Percentiles rank a stretch among this genome's conserved stretches.
Evolutionary conservation across 64 coral and sea anemone genomes (phyloP).

Genomic region (Platygyra sinensis): DNA sequence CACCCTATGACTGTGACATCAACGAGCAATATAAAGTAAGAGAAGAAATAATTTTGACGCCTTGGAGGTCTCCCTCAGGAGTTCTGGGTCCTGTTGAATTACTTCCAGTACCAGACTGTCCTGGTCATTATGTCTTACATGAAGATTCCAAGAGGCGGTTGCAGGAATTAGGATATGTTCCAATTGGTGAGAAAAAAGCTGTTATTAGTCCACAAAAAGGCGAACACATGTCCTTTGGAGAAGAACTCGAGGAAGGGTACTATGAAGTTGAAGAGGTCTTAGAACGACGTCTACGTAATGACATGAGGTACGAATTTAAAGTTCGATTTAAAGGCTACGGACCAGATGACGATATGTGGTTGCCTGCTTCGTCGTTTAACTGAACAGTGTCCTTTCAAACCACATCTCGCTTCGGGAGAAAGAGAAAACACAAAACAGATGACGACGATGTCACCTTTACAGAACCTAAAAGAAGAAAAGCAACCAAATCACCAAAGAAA

Average conservation of each 20-base stretch:
- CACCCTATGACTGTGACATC: no score
- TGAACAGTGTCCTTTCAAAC: slow-evolving; percentile 1
- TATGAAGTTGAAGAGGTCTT: slow-evolving; percentile 21
- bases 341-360: slow-evolving; percentile 36
- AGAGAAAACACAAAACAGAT: neutral
- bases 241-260: slow-evolving; percentile 35
- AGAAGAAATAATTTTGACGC: neutral
- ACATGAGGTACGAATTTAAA: slow-evolving; percentile 20
- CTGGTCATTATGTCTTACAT: neutral
- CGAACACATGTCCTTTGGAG: neutral
- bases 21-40: neutral
- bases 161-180: slow-evolving; percentile 2
- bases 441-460: neutral
- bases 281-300: neutral
- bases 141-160: slow-evolving; percentile 1
- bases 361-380: slow-evolving; percentile 13
- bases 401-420: slow-evolving; percentile 11
- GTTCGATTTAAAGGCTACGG: slow-evolving; percentile 32
- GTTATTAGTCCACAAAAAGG: neutral
- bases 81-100: neutral
- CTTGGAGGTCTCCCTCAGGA: neutral
- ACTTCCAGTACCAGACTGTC: neutral
- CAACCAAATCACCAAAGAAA: no score
- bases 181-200: neutral
- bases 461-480: neutral